Base-by-base conservation (phyloP, 2,797 vertebrate species). In the Odontamblyopus rebecca region DNA sequence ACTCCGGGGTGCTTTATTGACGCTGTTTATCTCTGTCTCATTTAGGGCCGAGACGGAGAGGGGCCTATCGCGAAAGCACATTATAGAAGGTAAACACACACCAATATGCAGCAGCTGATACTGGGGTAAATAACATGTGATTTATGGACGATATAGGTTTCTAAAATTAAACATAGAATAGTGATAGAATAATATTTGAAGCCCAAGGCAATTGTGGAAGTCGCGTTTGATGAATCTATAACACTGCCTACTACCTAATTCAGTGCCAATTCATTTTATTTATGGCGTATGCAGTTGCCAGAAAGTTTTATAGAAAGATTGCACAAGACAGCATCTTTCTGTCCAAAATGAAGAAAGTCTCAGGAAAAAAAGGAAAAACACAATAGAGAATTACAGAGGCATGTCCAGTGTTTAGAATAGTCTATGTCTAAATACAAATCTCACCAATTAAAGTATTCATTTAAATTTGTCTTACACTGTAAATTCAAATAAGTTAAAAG, bases 51-150 rank as follows among this genome's bases (percentile, higher is more conserved):
- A 98, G 89, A 98, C 97, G 0, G 97, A 98, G 77, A 92, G 97
- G 89, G 97, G 97, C 6, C 88, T 98, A 19, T 98, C 97, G 3
- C 94, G 97, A 74, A 98, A 98, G 80, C 97, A 98, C 85, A 98
- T 98, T 61, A 98, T 98, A 19, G 97, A 98, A 97, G 97, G 97
- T 98, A 80, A 78, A 63, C 59, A 75, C 60, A 56, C 30, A 67
- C 70, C 6, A 41, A 57, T 57, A 75, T 11, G 38, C 56, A 77
- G 27, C 27, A 19, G 27, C 65, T 53, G 26, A 19, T 19, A 59
- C 18, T 44, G 30, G 4, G 35, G n/a, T 23, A 3, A 56, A 64
- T 1, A 53, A 62, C 38, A 48, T 18, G 9, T 57, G 26, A 41
- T 16, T 44, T 57, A 67, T 54, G 9, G 27, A 30, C 0, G 27